Evolutionary conservation across 1,140 invertebrate genomes (phyloP), one percentile per base, ranked within the genome.

Genomic region (Batillaria attramentaria): DNA sequence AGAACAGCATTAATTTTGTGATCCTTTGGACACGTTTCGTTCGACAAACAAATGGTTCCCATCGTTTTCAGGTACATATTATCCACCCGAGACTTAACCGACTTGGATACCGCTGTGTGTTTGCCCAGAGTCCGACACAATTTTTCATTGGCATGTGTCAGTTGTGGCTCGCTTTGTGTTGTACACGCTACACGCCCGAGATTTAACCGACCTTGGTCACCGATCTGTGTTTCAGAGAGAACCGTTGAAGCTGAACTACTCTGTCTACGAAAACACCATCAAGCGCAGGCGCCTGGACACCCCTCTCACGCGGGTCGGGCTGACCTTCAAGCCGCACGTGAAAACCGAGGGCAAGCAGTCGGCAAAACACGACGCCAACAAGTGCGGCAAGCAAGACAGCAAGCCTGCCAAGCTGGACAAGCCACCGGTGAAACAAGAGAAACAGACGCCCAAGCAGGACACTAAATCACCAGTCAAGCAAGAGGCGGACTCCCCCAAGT

Each of bases 161-260:
- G n/a, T n/a, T n/a, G n/a, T n/a, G n/a, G n/a, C n/a, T 54, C 18
- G 50, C n/a, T 54, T 54, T 54, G 1, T n/a, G 18, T 54, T 54
- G 18, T 54, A 54, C n/a, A 20, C n/a, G 50, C 18, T 54, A n/a
- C 50, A 54, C n/a, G 50, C n/a, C 18, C n/a, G 18, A 20, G 2
- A 20, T 2, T 20, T 20, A 54, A 2, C 50, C 3, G 18, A 20
- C 0, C 50, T 54, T 3, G n/a, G 18, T 54, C 50, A 54, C n/a
- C 1, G 18, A 1, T 20, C n/a, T 54, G 10, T 65, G 31, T 78
- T 72, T 5, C 77, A 78, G 77, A 41, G 41, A 24, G 77, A 78
- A 24, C 77, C 77, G 10, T 37, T 78, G 33, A 46, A 46, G 28
- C 77, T 78, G 24, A 57, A 78, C 35, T 78, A 69, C 77, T 70